These are phyloP conservation scores for Parapsyche elsis DNA, from an alignment of 1,140 invertebrate genomes.

Conservation along the genomic window DNA sequence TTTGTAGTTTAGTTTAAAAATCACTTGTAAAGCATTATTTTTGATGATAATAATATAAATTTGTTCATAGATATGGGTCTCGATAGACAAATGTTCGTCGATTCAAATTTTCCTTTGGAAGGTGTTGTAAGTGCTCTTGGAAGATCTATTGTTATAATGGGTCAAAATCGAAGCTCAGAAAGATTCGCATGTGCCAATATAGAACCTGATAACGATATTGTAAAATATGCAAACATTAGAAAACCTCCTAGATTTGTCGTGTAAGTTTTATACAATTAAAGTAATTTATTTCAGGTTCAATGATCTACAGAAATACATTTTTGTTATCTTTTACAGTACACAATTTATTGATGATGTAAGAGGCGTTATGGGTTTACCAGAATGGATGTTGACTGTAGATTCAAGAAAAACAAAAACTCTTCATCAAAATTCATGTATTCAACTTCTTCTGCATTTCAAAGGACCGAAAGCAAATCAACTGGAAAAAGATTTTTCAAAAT, in stretches of 20 bases:
- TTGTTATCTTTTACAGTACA: conserved; percentile 70
- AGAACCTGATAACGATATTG: conserved; percentile 88
- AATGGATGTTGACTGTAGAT: conserved; percentile 91
- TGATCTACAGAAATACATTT: background rate
- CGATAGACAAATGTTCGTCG: conserved; percentile 81
- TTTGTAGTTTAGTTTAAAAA: too few species aligned
- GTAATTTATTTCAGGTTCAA: background rate
- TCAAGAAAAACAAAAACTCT: conserved; percentile 81
- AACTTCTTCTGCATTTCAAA: conserved; percentile 89
- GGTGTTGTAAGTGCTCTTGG: conserved; percentile 81
- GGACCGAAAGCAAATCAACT: conserved; percentile 80
- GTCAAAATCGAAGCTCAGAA: conserved; percentile 75
- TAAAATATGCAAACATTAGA: conserved; percentile 89
- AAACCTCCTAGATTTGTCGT: conserved; percentile 88
- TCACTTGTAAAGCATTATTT: conserved; percentile 6
- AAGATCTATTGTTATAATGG: conserved; percentile 87
- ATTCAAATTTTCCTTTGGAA: conserved; percentile 89
- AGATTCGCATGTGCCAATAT: conserved; percentile 92
- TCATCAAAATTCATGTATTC: conserved; percentile 84
- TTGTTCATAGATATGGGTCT: conserved; percentile 74
- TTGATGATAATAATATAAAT: background rate
- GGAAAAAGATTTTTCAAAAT: conserved; percentile 74
- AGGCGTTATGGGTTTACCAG: conserved; percentile 84
- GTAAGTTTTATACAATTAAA: conserved; percentile 69
- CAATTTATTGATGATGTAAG: conserved; percentile 88